Percentiles rank a stretch among this genome's conserved stretches.
Conservation (phyloP, 2,113 vertebrate genomes). For the Labeo rohita region DNA sequence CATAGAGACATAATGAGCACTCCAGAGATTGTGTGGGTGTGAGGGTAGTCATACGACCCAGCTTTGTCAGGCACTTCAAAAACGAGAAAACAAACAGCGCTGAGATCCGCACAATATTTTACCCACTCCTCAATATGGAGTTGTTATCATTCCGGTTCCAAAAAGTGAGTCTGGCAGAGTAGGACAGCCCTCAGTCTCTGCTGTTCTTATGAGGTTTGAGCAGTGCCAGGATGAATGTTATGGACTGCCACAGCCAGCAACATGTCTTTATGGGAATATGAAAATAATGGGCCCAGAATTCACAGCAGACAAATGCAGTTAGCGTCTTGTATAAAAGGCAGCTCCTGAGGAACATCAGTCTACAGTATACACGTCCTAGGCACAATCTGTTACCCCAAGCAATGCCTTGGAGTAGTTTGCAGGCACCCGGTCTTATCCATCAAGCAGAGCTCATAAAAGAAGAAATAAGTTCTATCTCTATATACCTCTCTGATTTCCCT, state of each 20-base stretch:
- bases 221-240: constrained; percentile 14
- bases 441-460: constrained; percentile 50
- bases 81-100: constrained; percentile 36
- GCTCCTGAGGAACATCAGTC: not conserved
- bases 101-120: constrained; percentile 48
- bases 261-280: not conserved
- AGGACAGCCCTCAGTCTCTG: constrained; percentile 10
- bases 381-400: not conserved
- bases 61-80: constrained; percentile 22
- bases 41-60: constrained; percentile 38
- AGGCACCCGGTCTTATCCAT: constrained; percentile 8
- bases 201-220: constrained; percentile 29
- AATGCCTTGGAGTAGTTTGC: constrained; percentile 14
- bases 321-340: not conserved
- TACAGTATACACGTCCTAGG: not conserved
- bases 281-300: constrained; percentile 22
- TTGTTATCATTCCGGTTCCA: constrained; percentile 17
- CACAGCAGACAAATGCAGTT: constrained; percentile 4
- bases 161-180: constrained; percentile 19
- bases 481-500: constrained; percentile 39
- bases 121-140: constrained; percentile 12
- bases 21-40: constrained; percentile 49
- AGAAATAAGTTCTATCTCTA: constrained; percentile 51
- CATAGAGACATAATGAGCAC: constrained; percentile 52
- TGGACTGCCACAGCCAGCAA: not conserved